Percentiles rank a stretch among this genome's conserved stretches.
Evolutionary conservation across 2,797 vertebrate genomes (phyloP).

Genomic region (Rhinella marina): DNA sequence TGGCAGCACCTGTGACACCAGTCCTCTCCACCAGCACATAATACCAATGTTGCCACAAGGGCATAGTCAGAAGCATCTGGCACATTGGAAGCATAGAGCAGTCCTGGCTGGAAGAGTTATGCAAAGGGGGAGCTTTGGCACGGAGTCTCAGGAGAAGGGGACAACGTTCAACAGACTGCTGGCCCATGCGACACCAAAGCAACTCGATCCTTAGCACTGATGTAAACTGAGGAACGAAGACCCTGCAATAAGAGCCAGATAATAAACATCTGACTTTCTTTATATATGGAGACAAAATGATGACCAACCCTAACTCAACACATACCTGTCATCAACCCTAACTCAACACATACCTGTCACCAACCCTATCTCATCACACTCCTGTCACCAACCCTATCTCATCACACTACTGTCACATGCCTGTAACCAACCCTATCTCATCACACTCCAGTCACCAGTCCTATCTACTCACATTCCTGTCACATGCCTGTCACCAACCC

Average conservation of each 20-base stretch:
- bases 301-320: too few relatives aligned
- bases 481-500: too few relatives aligned
- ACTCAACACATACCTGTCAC: not conserved
- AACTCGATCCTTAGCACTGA: slow-evolving; percentile 90
- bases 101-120: slow-evolving; percentile 91
- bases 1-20: slow-evolving; percentile 73
- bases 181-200: slow-evolving; percentile 82
- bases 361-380: not conserved
- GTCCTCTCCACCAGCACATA: slow-evolving; percentile 93
- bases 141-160: slow-evolving; percentile 89
- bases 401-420: too few relatives aligned
- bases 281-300: not conserved
- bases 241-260: slow-evolving; percentile 73
- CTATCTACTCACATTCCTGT: too few relatives aligned
- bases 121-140: slow-evolving; percentile 91
- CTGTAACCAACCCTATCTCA: too few relatives aligned
- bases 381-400: too few relatives aligned
- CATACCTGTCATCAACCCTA: not conserved
- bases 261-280: not conserved
- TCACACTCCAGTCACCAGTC: too few relatives aligned
- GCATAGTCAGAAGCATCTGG: slow-evolving; percentile 82
- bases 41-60: slow-evolving; percentile 97
- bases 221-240: slow-evolving; percentile 94
- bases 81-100: slow-evolving; percentile 83
- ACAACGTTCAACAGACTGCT: slow-evolving; percentile 80